Evolutionary conservation across 2,888 invertebrate genomes (phyloP).

Genomic region (Phania funesta): DNA sequence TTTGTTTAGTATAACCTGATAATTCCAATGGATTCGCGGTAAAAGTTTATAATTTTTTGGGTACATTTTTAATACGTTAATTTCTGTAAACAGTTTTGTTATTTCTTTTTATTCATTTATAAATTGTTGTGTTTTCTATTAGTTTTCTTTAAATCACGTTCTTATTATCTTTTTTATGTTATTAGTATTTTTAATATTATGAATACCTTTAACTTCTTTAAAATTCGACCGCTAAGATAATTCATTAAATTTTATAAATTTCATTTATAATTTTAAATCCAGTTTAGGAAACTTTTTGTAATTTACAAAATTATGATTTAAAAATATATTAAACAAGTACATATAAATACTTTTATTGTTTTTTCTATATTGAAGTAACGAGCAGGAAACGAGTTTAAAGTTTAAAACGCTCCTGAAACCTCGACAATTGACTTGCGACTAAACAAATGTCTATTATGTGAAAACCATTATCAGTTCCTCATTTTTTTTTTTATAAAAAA

Average conservation of each 20-base stretch:
- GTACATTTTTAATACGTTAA: too few species aligned
- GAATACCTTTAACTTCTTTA: constrained; percentile 52
- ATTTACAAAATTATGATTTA: neutral
- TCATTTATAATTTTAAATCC: neutral
- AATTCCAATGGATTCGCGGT: too few species aligned
- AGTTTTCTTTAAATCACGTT: neutral
- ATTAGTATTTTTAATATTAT: too few species aligned
- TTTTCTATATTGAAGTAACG: neutral
- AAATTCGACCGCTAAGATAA: neutral
- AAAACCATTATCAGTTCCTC: constrained; percentile 59
- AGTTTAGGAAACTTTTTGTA: neutral
- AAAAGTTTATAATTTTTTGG: too few species aligned
- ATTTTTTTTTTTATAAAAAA: neutral
- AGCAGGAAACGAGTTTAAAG: neutral
- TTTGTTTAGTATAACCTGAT: too few species aligned
- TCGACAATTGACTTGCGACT: constrained; percentile 57
- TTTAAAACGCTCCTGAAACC: constrained; percentile 41
- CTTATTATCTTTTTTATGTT: neutral
- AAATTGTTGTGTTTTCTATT: too few species aligned
- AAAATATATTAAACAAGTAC: neutral
- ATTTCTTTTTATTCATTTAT: too few species aligned
- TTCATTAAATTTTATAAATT: neutral
- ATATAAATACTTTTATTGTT: constrained; percentile 5
- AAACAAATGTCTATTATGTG: constrained; percentile 35
- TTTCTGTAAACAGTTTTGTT: too few species aligned